These are phyloP conservation scores for Oxyteleia sp. DNA, from an alignment of 2,888 invertebrate species.

Conservation along the genomic window DNA sequence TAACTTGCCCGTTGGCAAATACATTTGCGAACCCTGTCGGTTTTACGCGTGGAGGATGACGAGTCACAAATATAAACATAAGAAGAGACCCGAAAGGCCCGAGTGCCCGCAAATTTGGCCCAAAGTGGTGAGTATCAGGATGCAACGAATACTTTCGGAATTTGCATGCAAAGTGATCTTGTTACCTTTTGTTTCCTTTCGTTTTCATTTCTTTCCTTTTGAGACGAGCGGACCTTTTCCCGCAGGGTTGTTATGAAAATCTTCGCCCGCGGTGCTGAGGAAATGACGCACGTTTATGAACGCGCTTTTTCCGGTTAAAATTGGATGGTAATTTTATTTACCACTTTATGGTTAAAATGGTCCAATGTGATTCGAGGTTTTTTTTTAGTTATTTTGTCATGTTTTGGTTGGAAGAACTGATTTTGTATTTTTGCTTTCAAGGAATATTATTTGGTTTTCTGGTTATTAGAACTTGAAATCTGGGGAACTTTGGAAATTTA, in stretches of 20 bases:
- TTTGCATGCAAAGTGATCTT: slow-evolving; percentile 70
- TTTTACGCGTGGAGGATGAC: slow-evolving; percentile 75
- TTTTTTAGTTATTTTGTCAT: no score
- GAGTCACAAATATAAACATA: slow-evolving; percentile 74
- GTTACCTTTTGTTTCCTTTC: slow-evolving; percentile 10
- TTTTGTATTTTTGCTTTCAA: no score
- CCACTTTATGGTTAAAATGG: no score
- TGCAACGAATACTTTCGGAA: slow-evolving; percentile 61
- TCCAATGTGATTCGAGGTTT: no score
- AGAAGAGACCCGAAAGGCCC: slow-evolving; percentile 69
- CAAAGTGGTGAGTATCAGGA: slow-evolving; percentile 68
- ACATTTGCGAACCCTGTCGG: slow-evolving; percentile 74
- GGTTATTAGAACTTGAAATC: no score
- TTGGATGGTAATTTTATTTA: no score
- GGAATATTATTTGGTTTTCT: no score
- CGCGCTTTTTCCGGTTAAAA: no score
- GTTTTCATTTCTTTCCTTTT: not conserved
- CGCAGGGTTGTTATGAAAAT: slow-evolving; percentile 23
- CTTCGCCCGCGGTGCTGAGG: no score
- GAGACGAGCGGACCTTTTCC: not conserved
- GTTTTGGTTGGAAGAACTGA: no score
- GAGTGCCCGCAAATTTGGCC: slow-evolving; percentile 62
- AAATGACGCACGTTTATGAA: no score
- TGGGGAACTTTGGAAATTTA: no score
- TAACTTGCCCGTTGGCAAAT: slow-evolving; percentile 73